phyloP scores from a whole-genome alignment of 2,113 vertebrate genomes.

The Capreolus pygargus region DNA sequence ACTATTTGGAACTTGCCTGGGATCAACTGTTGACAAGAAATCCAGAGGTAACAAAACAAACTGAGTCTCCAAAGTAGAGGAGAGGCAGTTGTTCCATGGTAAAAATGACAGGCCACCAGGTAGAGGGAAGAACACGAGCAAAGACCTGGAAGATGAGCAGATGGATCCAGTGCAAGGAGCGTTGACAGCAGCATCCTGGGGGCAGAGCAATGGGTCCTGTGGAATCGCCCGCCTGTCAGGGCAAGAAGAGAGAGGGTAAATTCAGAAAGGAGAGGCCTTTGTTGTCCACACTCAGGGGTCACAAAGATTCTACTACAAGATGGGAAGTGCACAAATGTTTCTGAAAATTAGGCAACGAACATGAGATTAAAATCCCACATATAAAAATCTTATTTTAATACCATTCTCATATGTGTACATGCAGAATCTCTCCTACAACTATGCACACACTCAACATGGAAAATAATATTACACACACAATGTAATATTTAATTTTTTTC shows the following conservation, averaged over 20 bases:
- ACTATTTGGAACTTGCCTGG: neutral
- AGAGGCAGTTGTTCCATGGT: neutral
- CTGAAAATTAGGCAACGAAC: neutral
- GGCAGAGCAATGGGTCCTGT: neutral
- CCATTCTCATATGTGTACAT: no score
- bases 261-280: neutral
- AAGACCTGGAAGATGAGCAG: neutral
- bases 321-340: neutral
- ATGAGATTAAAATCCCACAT: neutral
- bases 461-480: neutral
- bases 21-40: neutral
- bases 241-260: neutral
- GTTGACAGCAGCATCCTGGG: neutral
- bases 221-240: neutral
- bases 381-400: neutral
- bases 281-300: neutral
- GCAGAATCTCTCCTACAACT: neutral
- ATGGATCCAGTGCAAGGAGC: fast-evolving
- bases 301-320: neutral
- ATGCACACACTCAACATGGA: neutral
- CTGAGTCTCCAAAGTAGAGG: neutral
- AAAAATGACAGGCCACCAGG: neutral
- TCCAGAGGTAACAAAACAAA: neutral
- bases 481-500: neutral
- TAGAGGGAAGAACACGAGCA: neutral